A percentile compares a stretch with the other conserved stretches of the same genome.
Conservation (phyloP, 2,113 vertebrate genomes). For the Sphaerodactylus townsendi region DNA sequence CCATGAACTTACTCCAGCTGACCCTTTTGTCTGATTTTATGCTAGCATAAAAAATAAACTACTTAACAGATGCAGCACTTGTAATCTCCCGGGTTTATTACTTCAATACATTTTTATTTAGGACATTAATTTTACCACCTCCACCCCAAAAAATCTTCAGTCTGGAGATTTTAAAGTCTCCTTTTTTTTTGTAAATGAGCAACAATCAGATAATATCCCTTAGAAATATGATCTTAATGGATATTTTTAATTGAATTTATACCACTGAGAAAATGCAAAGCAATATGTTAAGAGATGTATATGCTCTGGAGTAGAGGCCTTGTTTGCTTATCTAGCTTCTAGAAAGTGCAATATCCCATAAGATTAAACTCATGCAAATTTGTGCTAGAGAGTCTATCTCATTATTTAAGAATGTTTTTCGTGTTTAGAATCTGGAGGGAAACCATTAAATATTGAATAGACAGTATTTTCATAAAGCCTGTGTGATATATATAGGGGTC, state of each 20-base stretch:
- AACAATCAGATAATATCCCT: conserved; percentile 1
- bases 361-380: conserved; percentile 13
- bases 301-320: background rate
- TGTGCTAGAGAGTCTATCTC: background rate
- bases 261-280: background rate
- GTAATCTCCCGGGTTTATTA: conserved; percentile 51
- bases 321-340: conserved; percentile 24
- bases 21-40: conserved; percentile 48
- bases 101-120: conserved; percentile 53
- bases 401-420: conserved; percentile 3
- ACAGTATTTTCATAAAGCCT: too few species aligned
- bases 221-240: conserved; percentile 14
- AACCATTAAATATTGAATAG: background rate
- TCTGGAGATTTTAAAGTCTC: conserved; percentile 31
- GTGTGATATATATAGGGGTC: too few species aligned
- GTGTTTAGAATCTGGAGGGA: background rate
- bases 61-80: conserved; percentile 58
- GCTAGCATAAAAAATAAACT: conserved; percentile 54
- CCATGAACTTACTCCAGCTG: conserved; percentile 21
- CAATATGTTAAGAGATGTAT: background rate
- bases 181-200: conserved; percentile 31
- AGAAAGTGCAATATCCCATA: background rate
- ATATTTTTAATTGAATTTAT: conserved; percentile 17
- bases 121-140: conserved; percentile 53
- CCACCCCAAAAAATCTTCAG: conserved; percentile 29